Conservation (phyloP, 2,888 invertebrate species). For the Cerastoderma edule region DNA sequence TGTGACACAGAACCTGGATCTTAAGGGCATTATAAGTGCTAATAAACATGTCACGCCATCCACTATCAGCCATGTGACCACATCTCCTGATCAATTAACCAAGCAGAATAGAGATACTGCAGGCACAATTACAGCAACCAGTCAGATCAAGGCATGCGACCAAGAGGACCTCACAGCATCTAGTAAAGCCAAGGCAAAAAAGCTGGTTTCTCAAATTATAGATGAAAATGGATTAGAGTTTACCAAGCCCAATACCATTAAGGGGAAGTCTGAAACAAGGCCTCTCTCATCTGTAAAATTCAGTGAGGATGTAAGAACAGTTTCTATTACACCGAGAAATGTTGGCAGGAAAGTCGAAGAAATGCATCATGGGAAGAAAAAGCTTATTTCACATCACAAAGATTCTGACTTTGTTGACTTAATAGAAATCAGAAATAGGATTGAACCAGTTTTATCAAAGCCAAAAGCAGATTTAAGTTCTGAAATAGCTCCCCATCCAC, state of each 20-base stretch:
- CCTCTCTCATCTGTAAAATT: constrained; percentile 57
- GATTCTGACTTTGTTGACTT: constrained; percentile 53
- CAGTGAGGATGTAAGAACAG: constrained; percentile 69
- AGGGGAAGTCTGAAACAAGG: constrained; percentile 4
- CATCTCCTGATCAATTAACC: constrained; percentile 4
- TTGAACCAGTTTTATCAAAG: constrained; percentile 53
- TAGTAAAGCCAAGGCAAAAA: constrained; percentile 40
- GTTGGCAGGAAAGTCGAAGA: constrained; percentile 66
- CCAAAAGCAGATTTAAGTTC: constrained; percentile 33
- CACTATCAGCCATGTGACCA: constrained; percentile 11
- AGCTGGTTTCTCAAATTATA: constrained; percentile 47
- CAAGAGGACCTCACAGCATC: not conserved
- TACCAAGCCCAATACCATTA: constrained; percentile 19
- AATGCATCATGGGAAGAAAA: constrained; percentile 46
- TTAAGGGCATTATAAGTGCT: constrained; percentile 44
- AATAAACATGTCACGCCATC: constrained; percentile 37
- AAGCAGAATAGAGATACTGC: constrained; percentile 16
- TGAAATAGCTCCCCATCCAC: constrained; percentile 28
- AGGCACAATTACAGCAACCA: not conserved
- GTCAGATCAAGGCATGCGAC: no score
- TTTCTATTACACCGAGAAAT: constrained; percentile 73
- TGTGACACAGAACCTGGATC: constrained; percentile 46
- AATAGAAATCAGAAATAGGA: constrained; percentile 56
- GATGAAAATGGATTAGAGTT: constrained; percentile 46
- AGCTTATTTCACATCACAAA: constrained; percentile 17